Evolutionary conservation across 2,797 vertebrate species (phyloP).

Genomic region (Thalassophryne amazonica): DNA sequence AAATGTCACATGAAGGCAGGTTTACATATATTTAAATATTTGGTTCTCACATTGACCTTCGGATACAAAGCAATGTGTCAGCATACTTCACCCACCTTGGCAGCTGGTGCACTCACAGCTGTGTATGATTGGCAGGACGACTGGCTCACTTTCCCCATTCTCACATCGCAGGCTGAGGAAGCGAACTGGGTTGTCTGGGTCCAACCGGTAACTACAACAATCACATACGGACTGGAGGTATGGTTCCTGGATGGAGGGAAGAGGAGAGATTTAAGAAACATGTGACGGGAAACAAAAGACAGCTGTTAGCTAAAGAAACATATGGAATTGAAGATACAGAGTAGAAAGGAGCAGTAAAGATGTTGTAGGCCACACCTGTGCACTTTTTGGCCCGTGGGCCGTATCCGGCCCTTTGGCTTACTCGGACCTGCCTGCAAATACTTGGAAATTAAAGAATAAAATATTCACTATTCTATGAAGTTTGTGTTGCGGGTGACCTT

Average conservation of each 20-base stretch:
- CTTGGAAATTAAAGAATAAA: too few relatives aligned
- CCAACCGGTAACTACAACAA: constrained; percentile 89
- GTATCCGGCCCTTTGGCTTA: too few relatives aligned
- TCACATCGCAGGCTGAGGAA: constrained; percentile 83
- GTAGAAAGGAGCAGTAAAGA: too few relatives aligned
- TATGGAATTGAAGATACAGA: too few relatives aligned
- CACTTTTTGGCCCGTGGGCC: too few relatives aligned
- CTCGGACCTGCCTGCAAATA: too few relatives aligned
- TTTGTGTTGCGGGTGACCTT: too few relatives aligned
- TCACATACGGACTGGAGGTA: constrained; percentile 86
- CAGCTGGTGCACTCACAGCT: constrained; percentile 90
- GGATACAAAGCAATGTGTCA: constrained; percentile 17
- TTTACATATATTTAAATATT: constrained; percentile 30
- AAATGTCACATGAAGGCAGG: not conserved
- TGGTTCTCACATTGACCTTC: not conserved
- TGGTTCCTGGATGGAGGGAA: constrained; percentile 77
- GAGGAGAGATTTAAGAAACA: too few relatives aligned
- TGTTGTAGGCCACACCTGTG: too few relatives aligned
- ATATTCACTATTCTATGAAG: too few relatives aligned
- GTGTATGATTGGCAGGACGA: constrained; percentile 86
- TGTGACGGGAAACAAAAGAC: too few relatives aligned
- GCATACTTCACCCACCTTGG: constrained; percentile 74
- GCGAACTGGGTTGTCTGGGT: constrained; percentile 80
- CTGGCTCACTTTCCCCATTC: constrained; percentile 75
- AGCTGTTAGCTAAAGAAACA: too few relatives aligned